Evolutionary conservation across 1,140 invertebrate species (phyloP), one percentile per base, ranked within the genome.

Genomic region (Listronotus bonariensis): DNA sequence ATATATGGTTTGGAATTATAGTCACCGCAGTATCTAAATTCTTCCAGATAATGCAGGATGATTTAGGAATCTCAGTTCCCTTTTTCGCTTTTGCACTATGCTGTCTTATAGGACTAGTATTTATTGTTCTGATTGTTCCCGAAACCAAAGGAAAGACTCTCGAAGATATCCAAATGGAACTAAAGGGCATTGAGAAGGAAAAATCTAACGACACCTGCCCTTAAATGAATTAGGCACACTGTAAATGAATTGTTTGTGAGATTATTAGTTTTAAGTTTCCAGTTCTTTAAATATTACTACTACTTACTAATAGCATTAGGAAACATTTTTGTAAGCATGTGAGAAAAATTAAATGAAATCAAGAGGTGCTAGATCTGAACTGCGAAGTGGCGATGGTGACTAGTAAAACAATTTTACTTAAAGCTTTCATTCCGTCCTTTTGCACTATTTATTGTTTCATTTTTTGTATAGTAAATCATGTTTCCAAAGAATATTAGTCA

Each of bases 71-170:
- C 32, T 86, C 90, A 74, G 85, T 85, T 58, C 85, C 88, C 46
- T 92, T 91, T 78, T 89, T 85, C 81, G 74, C 87, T 8, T 95
- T 95, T 77, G 79, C 87, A 0, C 76, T 84, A 8, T 82, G 88
- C 69, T 89, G 88, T 43, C 69, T 86, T 0, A 45, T 87, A 1
- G 82, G 87, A 6, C 43, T 76, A 9, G 14, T 88, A 14, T 91
- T 87, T 71, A 83, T 87, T 43, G 77, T 87, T n/a, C 76, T 83
- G 10, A 82, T 82, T 43, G 80, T 92, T 11, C 90, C 91, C 0
- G 92, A 95, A 79, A 95, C 92, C 0, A 93, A 93, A 80, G 89
- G 89, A 11, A 90, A 89, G 73, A 87, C 87, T 0, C 83, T 92
- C 46, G 85, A 87, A 49, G 75, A 77, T 41, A 77, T 77, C 31